Conservation (phyloP, 2,797 vertebrate genomes). For the Champsocephalus esox region DNA sequence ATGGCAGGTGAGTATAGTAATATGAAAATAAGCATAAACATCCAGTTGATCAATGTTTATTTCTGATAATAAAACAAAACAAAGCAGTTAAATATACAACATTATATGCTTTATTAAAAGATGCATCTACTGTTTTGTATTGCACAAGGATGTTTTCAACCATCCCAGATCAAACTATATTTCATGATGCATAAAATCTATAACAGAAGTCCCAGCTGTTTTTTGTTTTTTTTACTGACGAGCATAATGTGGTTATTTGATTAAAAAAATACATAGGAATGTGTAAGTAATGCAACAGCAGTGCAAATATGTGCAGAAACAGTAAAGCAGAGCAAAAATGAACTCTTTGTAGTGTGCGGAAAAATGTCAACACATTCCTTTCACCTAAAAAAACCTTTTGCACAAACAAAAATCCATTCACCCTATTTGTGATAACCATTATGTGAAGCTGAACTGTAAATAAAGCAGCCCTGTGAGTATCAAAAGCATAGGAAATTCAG, state of each 20-base stretch:
- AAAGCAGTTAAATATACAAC: constrained; percentile 57
- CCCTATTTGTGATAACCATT: constrained; percentile 41
- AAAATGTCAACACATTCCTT: constrained; percentile 47
- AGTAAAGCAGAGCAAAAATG: constrained; percentile 43
- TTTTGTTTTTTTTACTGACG: constrained; percentile 34
- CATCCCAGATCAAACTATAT: constrained; percentile 66
- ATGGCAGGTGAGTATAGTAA: neutral
- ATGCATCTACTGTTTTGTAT: constrained; percentile 64
- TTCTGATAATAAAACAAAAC: constrained; percentile 48
- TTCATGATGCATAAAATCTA: constrained; percentile 56
- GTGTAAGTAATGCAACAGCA: constrained; percentile 70
- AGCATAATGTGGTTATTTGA: constrained; percentile 54
- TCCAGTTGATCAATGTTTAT: constrained; percentile 20
- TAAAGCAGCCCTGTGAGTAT: constrained; percentile 51
- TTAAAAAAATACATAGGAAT: constrained; percentile 59
- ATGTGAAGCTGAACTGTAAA: constrained; percentile 27
- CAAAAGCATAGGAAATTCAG: constrained; percentile 36
- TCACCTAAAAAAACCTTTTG: constrained; percentile 45
- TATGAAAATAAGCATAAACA: constrained; percentile 17
- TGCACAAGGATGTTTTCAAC: constrained; percentile 74
- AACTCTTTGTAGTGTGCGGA: constrained; percentile 45
- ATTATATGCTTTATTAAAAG: constrained; percentile 78
- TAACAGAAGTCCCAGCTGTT: constrained; percentile 61
- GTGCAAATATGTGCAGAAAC: constrained; percentile 71
- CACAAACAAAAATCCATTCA: constrained; percentile 51